Base-by-base conservation (phyloP, 1,140 invertebrate species). In the Drosophila micromelanica region DNA sequence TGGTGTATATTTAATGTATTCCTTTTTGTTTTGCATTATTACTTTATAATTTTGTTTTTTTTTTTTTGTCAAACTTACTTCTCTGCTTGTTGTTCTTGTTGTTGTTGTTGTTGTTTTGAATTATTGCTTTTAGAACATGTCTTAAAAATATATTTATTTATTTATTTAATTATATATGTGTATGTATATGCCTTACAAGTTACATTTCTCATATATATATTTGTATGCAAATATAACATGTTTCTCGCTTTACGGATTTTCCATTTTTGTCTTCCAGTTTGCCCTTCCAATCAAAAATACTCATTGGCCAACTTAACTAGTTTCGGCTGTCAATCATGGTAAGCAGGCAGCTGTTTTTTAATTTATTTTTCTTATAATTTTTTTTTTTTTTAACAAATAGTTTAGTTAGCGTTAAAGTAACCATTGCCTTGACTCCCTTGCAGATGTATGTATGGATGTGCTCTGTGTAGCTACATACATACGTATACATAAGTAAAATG, bases 111-210 rank as follows among this genome's bases (percentile, higher is more conserved):
- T 86, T 86, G 75, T 87, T 87, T 82, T 82, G 64, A 82, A 89
- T 87, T 87, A 87, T 87, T 87, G 84, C 84, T 87, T 87, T 87
- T 87, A 89, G 84, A 87, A 89, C 79, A 76, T 89, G 72, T 89
- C 85, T 89, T 89, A 90, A 89, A 89, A 89, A 89, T 89, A 89
- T 89, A 90, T 90, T 87, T 71, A 80, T 84, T 87, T 71, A 80
- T 84, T 87, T 80, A 87, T 86, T 72, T 69, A 76, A 60, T 60
- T 71, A 59, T 54, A 38, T 62, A 40, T 61, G 27, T 73, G 38
- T 56, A 56, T 78, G 40, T 77, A 78, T 80, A 80, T 67, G 64
- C 78, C 81, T 78, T 84, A 80, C 43, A 80, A 54, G 55, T 40
- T 32, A 48, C 13, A 3, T 17, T 46, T 42, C 12, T 32, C 15